Percentiles rank a stretch among this genome's conserved stretches.
Conservation (phyloP, 2,888 invertebrate genomes). For the Serripes groenlandicus region DNA sequence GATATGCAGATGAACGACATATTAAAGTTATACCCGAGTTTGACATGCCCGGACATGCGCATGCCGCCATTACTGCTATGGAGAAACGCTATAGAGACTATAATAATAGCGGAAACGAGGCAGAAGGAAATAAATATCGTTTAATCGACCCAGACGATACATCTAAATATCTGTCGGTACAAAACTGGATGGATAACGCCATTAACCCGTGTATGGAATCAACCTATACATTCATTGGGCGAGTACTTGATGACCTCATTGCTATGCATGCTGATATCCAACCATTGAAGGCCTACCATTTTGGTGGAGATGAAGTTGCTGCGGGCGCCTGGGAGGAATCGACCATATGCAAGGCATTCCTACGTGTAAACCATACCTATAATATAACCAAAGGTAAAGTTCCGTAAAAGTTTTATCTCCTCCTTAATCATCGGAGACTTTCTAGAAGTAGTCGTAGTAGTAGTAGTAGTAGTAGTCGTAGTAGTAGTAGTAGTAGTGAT, state of each 20-base stretch:
- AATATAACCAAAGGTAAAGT: slow-evolving; percentile 48
- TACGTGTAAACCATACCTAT: slow-evolving; percentile 35
- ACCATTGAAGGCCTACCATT: slow-evolving; percentile 79
- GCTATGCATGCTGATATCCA: slow-evolving; percentile 75
- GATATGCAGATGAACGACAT: slow-evolving; percentile 76
- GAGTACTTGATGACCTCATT: slow-evolving; percentile 71
- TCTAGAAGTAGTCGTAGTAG: no score
- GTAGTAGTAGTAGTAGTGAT: no score
- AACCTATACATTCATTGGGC: slow-evolving; percentile 77
- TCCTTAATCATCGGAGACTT: no score
- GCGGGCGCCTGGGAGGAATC: slow-evolving; percentile 81
- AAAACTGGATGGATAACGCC: slow-evolving; percentile 78
- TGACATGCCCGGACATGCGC: slow-evolving; percentile 84
- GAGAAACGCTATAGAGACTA: slow-evolving; percentile 72
- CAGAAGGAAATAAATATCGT: slow-evolving; percentile 64
- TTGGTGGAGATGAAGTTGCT: slow-evolving; percentile 84
- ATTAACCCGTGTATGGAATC: slow-evolving; percentile 79
- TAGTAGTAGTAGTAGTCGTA: no score
- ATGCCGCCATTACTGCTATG: slow-evolving; percentile 83
- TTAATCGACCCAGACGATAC: slow-evolving; percentile 74
- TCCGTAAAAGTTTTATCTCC: no score
- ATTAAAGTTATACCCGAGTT: slow-evolving; percentile 84
- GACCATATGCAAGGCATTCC: slow-evolving; percentile 69
- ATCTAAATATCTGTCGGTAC: slow-evolving; percentile 73
- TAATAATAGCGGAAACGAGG: slow-evolving; percentile 29